Percentiles rank a stretch among this genome's conserved stretches.
These are phyloP conservation scores for Gallinago jamesoni DNA, from an alignment of 2,113 vertebrate genomes.

Conservation along the genomic window DNA sequence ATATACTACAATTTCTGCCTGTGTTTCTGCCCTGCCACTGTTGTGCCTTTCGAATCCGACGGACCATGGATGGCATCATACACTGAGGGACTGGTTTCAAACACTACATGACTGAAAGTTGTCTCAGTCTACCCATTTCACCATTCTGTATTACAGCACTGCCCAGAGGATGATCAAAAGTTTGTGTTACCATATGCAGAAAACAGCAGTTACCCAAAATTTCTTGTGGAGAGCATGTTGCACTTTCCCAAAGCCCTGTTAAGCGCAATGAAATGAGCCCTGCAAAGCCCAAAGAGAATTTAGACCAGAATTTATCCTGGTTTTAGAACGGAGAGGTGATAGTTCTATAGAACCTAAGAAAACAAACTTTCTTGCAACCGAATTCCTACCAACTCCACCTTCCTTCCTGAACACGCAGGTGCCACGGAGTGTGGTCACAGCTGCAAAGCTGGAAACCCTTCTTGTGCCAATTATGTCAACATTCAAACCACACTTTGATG, in stretches of 20 bases:
- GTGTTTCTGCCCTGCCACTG: not conserved
- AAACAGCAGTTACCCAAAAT: not conserved
- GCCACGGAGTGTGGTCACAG: accelerated
- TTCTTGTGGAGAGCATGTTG: not conserved
- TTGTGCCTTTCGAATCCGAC: not conserved
- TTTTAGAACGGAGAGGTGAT: not conserved
- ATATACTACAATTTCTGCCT: not conserved
- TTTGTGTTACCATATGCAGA: not conserved
- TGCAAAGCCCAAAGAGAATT: not conserved
- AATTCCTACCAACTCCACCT: not conserved
- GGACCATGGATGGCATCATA: accelerated
- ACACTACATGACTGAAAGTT: not conserved
- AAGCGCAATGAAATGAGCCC: not conserved
- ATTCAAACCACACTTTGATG: not conserved
- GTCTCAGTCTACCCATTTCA: not conserved
- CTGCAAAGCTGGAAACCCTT: not conserved
- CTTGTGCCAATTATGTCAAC: not conserved
- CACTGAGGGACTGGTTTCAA: not conserved
- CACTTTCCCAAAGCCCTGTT: not conserved
- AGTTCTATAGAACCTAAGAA: not conserved
- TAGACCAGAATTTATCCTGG: not conserved
- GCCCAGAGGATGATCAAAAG: not conserved
- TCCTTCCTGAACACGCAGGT: not conserved
- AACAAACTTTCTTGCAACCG: not conserved
- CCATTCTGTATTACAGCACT: not conserved